Percentiles rank a stretch among this genome's conserved stretches.
These are phyloP conservation scores for Corythornis madagascariensis DNA, from an alignment of 2,113 vertebrate genomes.

Conservation along the genomic window DNA sequence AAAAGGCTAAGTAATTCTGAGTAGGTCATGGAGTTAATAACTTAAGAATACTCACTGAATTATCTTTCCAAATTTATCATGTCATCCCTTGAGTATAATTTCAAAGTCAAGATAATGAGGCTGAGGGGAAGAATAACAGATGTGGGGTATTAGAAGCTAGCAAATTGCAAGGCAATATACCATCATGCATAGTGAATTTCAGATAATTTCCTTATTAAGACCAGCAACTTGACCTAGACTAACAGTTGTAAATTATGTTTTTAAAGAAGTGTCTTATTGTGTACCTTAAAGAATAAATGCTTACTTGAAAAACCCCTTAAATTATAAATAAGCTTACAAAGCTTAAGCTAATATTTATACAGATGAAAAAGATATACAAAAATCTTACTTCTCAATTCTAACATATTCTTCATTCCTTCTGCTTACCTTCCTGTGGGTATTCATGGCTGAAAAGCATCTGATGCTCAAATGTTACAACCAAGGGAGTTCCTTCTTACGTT, in stretches of 20 bases:
- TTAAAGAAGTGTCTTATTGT: neutral
- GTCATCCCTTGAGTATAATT: conserved; percentile 40
- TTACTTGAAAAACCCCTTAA: neutral
- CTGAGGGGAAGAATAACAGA: conserved; percentile 2
- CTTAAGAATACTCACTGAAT: conserved; percentile 36
- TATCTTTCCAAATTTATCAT: conserved; percentile 51
- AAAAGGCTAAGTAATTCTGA: conserved; percentile 52
- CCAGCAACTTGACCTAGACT: neutral
- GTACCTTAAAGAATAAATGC: neutral
- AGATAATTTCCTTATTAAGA: neutral
- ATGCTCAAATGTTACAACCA: neutral
- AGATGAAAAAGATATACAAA: neutral
- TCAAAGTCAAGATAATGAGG: conserved; percentile 38
- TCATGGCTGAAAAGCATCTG: neutral
- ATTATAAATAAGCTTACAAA: neutral
- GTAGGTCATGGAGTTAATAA: conserved; percentile 47
- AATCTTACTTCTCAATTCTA: neutral
- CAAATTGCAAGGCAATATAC: neutral
- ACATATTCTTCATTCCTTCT: neutral
- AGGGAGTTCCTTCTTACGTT: neutral
- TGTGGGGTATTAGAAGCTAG: neutral
- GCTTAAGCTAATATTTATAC: neutral
- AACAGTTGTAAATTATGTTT: neutral
- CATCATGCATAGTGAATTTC: neutral
- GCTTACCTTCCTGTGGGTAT: neutral